Percentiles rank a stretch among this genome's conserved stretches.
Evolutionary conservation across 1,140 invertebrate species (phyloP).

Genomic region (Idris sp.): DNA sequence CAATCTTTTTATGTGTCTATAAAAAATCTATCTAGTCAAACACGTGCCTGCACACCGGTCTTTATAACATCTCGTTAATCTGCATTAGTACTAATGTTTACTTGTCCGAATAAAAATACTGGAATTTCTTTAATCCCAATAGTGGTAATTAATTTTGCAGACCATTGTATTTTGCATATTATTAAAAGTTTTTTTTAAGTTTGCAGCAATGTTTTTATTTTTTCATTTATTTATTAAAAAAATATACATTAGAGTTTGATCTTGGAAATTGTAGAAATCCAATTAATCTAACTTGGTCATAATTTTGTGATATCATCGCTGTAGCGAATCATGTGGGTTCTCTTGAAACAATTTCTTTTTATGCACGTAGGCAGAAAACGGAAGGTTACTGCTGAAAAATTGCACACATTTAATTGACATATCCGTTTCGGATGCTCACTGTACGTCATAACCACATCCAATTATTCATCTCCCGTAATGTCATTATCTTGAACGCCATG

Average conservation of each 20-base stretch:
- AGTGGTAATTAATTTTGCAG: background rate
- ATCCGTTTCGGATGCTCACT: conserved; percentile 59
- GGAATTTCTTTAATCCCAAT: background rate
- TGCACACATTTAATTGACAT: conserved; percentile 66
- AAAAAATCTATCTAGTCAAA: conserved; percentile 16
- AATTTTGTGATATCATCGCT: conserved; percentile 25
- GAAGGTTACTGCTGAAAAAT: conserved; percentile 65
- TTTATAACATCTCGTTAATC: conserved; percentile 2
- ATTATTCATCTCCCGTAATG: too few relatives aligned
- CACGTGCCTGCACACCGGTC: conserved; percentile 9
- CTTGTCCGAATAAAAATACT: conserved; percentile 3
- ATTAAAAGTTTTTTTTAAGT: too few relatives aligned
- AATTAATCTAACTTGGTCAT: conserved; percentile 8
- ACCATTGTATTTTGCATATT: too few relatives aligned
- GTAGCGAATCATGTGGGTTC: conserved; percentile 27
- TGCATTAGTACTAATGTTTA: background rate
- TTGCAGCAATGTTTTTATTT: too few relatives aligned
- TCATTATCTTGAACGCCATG: too few relatives aligned
- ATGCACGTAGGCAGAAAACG: conserved; percentile 59
- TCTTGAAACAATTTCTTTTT: conserved; percentile 33
- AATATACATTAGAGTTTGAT: too few relatives aligned
- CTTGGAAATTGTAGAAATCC: too few relatives aligned
- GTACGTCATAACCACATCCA: too few relatives aligned
- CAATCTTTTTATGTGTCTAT: conserved; percentile 7
- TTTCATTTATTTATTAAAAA: too few relatives aligned